Percentiles rank a stretch among this genome's conserved stretches.
Evolutionary conservation across 2,888 invertebrate genomes (phyloP).

Genomic region (Apeira syringaria): DNA sequence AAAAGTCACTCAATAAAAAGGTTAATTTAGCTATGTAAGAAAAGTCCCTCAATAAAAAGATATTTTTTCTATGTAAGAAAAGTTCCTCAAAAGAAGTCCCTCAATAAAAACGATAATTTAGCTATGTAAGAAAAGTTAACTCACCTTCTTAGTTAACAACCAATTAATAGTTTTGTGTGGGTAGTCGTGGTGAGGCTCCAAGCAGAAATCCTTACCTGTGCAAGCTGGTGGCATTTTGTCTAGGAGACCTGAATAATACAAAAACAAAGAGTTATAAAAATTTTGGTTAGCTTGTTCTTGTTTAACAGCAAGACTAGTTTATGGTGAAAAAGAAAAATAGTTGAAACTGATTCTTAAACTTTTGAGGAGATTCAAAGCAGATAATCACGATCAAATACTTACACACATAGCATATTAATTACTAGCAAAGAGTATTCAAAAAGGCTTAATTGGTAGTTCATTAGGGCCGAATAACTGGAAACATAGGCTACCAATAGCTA

Average conservation of each 20-base stretch:
- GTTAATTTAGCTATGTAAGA: no score
- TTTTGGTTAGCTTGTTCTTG: background rate
- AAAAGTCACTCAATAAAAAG: no score
- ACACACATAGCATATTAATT: background rate
- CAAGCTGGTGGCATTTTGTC: slow-evolving; percentile 10
- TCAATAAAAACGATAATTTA: no score
- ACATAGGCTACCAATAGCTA: no score
- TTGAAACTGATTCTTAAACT: background rate
- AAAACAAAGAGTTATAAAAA: background rate
- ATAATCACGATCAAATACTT: background rate
- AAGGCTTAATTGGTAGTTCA: no score
- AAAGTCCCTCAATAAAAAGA: no score
- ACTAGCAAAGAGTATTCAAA: no score
- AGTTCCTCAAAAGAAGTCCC: no score
- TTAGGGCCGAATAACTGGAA: no score
- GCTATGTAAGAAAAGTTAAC: background rate
- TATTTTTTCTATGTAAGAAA: no score
- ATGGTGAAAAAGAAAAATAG: background rate
- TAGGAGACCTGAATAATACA: background rate
- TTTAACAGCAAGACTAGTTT: background rate
- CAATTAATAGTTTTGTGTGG: slow-evolving; percentile 12
- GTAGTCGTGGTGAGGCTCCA: slow-evolving; percentile 12
- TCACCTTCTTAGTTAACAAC: slow-evolving; percentile 7
- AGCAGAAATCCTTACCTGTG: slow-evolving; percentile 8
- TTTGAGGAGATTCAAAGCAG: background rate